Percentiles rank a stretch among this genome's conserved stretches.
These are phyloP conservation scores for Strigamia crassipes DNA, from an alignment of 2,888 invertebrate genomes.

Conservation along the genomic window DNA sequence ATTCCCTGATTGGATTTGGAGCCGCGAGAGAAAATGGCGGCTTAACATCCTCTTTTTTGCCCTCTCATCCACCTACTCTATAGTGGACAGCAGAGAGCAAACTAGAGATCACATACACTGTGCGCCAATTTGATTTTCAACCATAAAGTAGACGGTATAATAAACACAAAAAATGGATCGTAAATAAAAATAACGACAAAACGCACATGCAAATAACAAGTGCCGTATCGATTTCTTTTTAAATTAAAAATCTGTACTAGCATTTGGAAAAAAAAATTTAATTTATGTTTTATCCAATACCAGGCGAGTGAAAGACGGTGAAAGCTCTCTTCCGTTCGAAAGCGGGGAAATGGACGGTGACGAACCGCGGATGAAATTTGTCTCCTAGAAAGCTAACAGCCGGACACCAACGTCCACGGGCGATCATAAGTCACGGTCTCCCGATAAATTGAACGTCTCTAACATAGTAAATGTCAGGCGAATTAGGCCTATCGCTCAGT, in stretches of 20 bases:
- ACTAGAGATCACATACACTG: neutral
- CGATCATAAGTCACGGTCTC: slow-evolving; percentile 36
- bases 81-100: neutral
- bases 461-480: slow-evolving; percentile 41
- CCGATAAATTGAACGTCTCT: slow-evolving; percentile 41
- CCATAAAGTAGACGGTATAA: neutral
- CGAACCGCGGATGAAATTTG: slow-evolving; percentile 21
- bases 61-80: neutral
- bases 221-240: too few species aligned
- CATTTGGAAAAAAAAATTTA: neutral
- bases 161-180: neutral
- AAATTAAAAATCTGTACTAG: neutral
- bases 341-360: slow-evolving; percentile 17
- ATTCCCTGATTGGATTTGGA: slow-evolving; percentile 16
- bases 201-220: too few species aligned
- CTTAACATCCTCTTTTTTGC: slow-evolving; percentile 13
- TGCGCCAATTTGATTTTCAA: slow-evolving; percentile 1
- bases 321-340: slow-evolving; percentile 11
- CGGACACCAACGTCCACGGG: slow-evolving; percentile 29
- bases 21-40: slow-evolving; percentile 21
- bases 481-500: slow-evolving; percentile 45
- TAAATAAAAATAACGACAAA: too few species aligned
- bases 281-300: slow-evolving; percentile 21
- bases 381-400: slow-evolving; percentile 15
- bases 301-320: slow-evolving; percentile 7